Conservation (phyloP, 1,140 invertebrate species). For the Lordiphosa mommai region DNA sequence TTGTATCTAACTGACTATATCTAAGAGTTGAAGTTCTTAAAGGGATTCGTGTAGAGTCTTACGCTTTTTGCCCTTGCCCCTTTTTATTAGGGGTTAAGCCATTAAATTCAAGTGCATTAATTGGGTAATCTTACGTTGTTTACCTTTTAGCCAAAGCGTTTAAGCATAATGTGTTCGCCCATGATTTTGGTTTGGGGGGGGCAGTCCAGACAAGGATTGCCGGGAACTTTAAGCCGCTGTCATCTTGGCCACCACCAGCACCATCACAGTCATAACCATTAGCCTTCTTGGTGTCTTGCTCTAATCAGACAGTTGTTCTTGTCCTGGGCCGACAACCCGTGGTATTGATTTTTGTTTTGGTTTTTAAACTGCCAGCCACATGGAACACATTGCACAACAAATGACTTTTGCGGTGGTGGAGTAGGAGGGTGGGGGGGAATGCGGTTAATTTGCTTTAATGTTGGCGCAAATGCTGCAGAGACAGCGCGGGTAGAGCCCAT, state of each 20-base stretch:
- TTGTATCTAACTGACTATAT: too few species aligned
- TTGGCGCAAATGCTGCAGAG: slow-evolving; percentile 36
- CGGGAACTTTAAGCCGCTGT: slow-evolving; percentile 56
- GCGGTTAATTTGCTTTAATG: slow-evolving; percentile 79
- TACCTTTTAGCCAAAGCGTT: slow-evolving; percentile 14
- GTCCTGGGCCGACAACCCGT: neutral
- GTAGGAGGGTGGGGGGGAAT: slow-evolving; percentile 15
- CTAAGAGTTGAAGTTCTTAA: neutral
- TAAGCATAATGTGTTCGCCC: too few species aligned
- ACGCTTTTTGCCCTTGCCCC: too few species aligned
- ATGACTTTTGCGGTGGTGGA: slow-evolving; percentile 59
- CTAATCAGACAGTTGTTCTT: slow-evolving; percentile 58
- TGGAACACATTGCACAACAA: slow-evolving; percentile 77
- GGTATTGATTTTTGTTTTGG: slow-evolving; percentile 75
- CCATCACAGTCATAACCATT: slow-evolving; percentile 72
- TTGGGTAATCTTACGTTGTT: slow-evolving; percentile 68
- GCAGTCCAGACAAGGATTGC: neutral
- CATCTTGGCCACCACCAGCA: slow-evolving; percentile 69
- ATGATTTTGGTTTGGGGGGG: too few species aligned
- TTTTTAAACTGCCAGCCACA: slow-evolving; percentile 76
- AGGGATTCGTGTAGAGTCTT: too few species aligned
- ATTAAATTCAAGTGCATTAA: slow-evolving; percentile 62
- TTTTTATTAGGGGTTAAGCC: neutral
- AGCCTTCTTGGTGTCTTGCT: slow-evolving; percentile 66
- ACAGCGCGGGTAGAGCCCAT: slow-evolving; percentile 30